Conservation (phyloP, 2,888 invertebrate species). For the Sminthurinus aureus region DNA sequence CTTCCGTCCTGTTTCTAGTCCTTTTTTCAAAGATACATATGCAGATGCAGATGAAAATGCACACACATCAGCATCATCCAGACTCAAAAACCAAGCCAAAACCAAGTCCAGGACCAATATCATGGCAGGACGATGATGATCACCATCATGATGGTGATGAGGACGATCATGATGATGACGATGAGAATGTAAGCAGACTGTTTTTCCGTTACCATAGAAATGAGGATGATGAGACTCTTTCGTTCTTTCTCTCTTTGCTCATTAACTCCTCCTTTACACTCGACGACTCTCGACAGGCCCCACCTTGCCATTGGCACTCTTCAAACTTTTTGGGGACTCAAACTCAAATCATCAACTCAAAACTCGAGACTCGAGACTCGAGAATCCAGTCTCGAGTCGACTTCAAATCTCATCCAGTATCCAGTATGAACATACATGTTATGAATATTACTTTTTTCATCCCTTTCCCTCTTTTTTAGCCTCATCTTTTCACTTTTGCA, state of each 20-base stretch:
- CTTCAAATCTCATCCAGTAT: not conserved
- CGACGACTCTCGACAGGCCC: constrained; percentile 5
- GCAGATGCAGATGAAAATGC: too few relatives aligned
- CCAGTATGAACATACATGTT: not conserved
- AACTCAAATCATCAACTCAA: constrained; percentile 14
- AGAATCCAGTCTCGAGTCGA: too few relatives aligned
- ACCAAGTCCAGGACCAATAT: too few relatives aligned
- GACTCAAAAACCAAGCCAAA: too few relatives aligned
- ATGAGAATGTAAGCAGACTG: constrained; percentile 15
- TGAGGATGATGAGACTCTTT: constrained; percentile 19
- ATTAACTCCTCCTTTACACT: constrained; percentile 36
- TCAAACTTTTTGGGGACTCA: constrained; percentile 17
- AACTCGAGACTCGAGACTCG: not conserved
- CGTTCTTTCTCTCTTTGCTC: constrained; percentile 18
- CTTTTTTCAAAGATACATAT: not conserved
- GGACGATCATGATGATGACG: constrained; percentile 6
- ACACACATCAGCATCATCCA: not conserved
- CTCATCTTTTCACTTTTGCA: not conserved
- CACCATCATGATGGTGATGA: not conserved
- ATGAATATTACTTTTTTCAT: not conserved
- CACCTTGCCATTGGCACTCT: constrained; percentile 34
- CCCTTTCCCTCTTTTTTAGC: not conserved
- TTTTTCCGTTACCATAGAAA: not conserved
- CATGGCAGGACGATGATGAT: not conserved
- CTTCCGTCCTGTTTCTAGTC: not conserved